Evolutionary conservation across 2,888 invertebrate genomes (phyloP).

Genomic region (Eupithecia insigniata): DNA sequence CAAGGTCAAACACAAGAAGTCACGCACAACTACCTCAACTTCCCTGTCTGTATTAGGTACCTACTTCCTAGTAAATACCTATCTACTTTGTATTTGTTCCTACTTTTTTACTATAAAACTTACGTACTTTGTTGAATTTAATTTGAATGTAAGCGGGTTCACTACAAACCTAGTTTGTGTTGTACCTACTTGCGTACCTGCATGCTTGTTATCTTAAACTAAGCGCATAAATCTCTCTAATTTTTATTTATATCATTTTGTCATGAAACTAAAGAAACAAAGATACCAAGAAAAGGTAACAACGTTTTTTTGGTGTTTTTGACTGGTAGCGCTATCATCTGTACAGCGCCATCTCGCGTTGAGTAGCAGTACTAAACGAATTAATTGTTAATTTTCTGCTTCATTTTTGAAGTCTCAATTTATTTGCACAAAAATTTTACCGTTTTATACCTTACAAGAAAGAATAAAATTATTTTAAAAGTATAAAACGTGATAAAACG

Average conservation of each 20-base stretch:
- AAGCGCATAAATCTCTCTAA: background rate
- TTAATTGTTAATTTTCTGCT: background rate
- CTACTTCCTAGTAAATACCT: no score
- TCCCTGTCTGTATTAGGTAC: no score
- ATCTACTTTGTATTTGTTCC: background rate
- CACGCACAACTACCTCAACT: no score
- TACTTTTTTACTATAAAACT: no score
- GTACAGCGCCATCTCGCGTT: slow-evolving; percentile 45
- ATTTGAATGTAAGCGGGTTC: no score
- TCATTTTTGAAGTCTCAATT: background rate
- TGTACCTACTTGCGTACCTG: no score
- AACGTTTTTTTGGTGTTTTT: background rate
- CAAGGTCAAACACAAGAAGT: background rate
- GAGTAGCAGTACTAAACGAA: slow-evolving; percentile 43
- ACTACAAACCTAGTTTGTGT: no score
- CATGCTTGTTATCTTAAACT: no score
- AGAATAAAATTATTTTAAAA: background rate
- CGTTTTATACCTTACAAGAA: background rate
- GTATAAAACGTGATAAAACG: no score
- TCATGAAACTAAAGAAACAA: background rate
- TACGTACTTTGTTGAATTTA: no score
- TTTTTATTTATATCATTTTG: background rate
- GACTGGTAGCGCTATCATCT: background rate
- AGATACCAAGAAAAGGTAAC: background rate
- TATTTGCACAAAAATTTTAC: background rate